Percentiles rank a stretch among this genome's conserved stretches.
Evolutionary conservation across 2,797 vertebrate genomes (phyloP).

Genomic region (Spatula versicolor): DNA sequence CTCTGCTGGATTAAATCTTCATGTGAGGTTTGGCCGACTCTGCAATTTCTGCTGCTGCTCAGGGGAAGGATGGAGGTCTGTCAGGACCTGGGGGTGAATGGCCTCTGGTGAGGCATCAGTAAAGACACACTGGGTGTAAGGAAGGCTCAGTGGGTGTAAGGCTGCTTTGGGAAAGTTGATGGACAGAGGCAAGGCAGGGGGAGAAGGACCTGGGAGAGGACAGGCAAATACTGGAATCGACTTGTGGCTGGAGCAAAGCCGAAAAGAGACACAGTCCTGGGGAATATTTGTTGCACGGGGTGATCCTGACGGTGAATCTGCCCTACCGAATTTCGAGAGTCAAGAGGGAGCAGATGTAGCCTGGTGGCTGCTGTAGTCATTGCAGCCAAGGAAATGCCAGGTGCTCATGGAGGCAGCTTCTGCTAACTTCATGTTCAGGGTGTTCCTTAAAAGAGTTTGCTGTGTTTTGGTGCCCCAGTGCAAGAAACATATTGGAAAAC

Average conservation of each 20-base stretch:
- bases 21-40: neutral
- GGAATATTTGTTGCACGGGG: neutral
- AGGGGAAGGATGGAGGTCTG: neutral
- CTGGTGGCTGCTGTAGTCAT: neutral
- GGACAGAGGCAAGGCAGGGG: neutral
- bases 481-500: neutral
- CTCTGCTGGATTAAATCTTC: neutral
- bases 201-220: neutral
- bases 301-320: neutral
- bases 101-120: neutral
- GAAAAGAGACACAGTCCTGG: neutral
- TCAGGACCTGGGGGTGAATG: neutral
- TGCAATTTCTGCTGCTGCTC: neutral
- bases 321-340: neutral
- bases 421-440: neutral
- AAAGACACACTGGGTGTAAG: neutral
- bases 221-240: fast-evolving
- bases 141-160: neutral
- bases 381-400: neutral
- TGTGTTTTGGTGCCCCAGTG: neutral
- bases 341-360: neutral
- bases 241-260: neutral
- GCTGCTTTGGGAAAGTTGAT: neutral
- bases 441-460: neutral
- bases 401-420: neutral